Percentiles rank a stretch among this genome's conserved stretches.
Evolutionary conservation across 2,888 invertebrate genomes (phyloP).

Genomic region (Apotomis betuletana): DNA sequence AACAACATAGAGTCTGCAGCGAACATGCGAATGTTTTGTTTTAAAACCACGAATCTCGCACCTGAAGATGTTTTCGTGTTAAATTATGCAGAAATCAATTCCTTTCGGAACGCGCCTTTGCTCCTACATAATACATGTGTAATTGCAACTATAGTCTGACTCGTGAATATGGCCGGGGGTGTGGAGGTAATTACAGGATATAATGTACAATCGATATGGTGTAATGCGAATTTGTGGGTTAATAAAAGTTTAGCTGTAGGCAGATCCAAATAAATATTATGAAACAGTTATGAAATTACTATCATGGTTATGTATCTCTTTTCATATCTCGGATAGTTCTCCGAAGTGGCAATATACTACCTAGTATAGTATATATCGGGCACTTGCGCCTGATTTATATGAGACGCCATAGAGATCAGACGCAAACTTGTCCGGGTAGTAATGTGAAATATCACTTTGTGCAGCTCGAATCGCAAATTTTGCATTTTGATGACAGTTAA

Average conservation of each 20-base stretch:
- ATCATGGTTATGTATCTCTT: too few relatives aligned
- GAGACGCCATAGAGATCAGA: too few relatives aligned
- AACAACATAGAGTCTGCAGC: conserved; percentile 67
- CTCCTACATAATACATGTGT: conserved; percentile 80
- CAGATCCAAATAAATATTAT: too few relatives aligned
- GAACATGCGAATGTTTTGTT: conserved; percentile 77
- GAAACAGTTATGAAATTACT: too few relatives aligned
- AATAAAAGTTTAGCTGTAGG: neutral
- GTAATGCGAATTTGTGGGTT: neutral
- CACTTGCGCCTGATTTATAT: too few relatives aligned
- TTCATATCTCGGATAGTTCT: too few relatives aligned
- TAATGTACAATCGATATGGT: conserved; percentile 15
- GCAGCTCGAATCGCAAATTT: too few relatives aligned
- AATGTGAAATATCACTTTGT: too few relatives aligned
- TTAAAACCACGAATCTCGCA: conserved; percentile 74
- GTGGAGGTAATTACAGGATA: conserved; percentile 24
- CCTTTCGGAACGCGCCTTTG: conserved; percentile 68
- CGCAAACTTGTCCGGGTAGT: too few relatives aligned
- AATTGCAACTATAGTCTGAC: conserved; percentile 70
- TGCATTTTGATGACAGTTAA: too few relatives aligned
- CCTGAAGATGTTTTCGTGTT: conserved; percentile 77
- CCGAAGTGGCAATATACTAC: too few relatives aligned
- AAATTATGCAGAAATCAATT: conserved; percentile 84
- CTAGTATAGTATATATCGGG: too few relatives aligned
- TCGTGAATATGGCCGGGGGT: conserved; percentile 44